Percentiles rank a stretch among this genome's conserved stretches.
Conservation (phyloP, 2,797 vertebrate species). For the Anguilla marmorata region DNA sequence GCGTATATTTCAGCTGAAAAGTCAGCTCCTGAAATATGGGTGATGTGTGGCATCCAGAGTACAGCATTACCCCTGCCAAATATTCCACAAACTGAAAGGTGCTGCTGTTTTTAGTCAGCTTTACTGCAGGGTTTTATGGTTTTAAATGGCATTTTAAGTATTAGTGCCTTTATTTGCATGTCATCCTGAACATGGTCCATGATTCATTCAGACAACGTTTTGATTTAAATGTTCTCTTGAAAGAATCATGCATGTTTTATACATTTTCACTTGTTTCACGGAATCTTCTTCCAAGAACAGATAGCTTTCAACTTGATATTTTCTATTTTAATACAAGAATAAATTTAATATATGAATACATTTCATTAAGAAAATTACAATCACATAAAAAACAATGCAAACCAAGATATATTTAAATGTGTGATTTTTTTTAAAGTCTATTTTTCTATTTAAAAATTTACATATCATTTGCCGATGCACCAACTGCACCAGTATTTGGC, state of each 20-base stretch:
- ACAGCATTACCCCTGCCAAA: not conserved
- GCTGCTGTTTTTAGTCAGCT: not conserved
- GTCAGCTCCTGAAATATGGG: not conserved
- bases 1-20: not conserved
- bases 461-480: not conserved
- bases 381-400: too few relatives aligned
- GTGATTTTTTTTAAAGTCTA: not conserved
- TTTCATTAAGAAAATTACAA: too few relatives aligned
- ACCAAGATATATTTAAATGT: too few relatives aligned
- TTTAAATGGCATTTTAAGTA: too few relatives aligned
- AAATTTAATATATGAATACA: too few relatives aligned
- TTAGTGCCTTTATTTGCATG: not conserved
- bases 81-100: not conserved
- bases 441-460: not conserved
- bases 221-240: not conserved
- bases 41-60: not conserved
- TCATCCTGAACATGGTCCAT: not conserved
- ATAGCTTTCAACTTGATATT: too few relatives aligned
- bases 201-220: not conserved
- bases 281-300: too few relatives aligned
- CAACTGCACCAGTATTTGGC: not conserved
- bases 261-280: too few relatives aligned
- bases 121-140: not conserved
- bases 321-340: too few relatives aligned
- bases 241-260: too few relatives aligned